Percentiles rank a stretch among this genome's conserved stretches.
Conservation (phyloP, 2,113 vertebrate species). For the Python bivittatus region DNA sequence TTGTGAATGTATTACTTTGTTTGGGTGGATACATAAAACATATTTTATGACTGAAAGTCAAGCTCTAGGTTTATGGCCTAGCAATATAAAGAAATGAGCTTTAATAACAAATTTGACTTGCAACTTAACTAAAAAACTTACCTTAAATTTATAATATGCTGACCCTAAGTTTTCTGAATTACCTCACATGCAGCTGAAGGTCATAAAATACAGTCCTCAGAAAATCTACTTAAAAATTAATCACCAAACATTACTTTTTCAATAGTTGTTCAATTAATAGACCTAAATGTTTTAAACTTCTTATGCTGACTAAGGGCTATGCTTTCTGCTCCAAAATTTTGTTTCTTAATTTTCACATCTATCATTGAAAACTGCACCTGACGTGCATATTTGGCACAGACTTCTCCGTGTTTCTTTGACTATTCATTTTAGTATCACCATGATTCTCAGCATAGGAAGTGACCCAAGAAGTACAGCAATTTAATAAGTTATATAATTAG, state of each 20-base stretch:
- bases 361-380: slow-evolving; percentile 35
- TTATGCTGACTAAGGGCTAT: slow-evolving; percentile 34
- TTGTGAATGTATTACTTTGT: not conserved
- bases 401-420: slow-evolving; percentile 32
- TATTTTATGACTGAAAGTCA: not conserved
- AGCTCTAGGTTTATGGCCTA: not conserved
- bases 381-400: slow-evolving; percentile 1
- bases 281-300: slow-evolving; percentile 14
- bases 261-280: slow-evolving; percentile 11
- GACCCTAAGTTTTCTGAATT: not conserved
- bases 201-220: slow-evolving; percentile 15
- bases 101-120: not conserved
- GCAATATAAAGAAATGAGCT: slow-evolving; percentile 10
- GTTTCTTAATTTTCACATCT: slow-evolving; percentile 50
- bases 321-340: slow-evolving; percentile 28
- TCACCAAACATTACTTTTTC: slow-evolving; percentile 39
- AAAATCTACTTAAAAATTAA: slow-evolving; percentile 40
- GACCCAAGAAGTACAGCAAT: not conserved
- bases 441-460: slow-evolving; percentile 27
- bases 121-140: not conserved
- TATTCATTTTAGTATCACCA: slow-evolving; percentile 4
- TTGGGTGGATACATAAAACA: slow-evolving; percentile 18
- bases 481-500: slow-evolving; percentile 33
- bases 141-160: slow-evolving; percentile 23
- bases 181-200: not conserved